Percentiles rank a stretch among this genome's conserved stretches.
Evolutionary conservation across 2,888 invertebrate genomes (phyloP).

Genomic region (Pristionchus arcanus): DNA sequence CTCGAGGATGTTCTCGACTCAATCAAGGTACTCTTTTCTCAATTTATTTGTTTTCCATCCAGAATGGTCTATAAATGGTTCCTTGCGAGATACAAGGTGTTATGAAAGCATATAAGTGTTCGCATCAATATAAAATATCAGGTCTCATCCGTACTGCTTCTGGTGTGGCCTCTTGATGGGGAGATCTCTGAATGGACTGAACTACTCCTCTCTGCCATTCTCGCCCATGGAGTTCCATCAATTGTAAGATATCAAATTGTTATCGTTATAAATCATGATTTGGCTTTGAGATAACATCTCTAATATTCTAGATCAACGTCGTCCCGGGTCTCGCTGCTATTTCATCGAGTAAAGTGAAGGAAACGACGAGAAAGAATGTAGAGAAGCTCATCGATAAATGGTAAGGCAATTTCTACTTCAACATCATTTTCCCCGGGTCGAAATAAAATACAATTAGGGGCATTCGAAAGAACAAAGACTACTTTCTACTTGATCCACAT

Average conservation of each 20-base stretch:
- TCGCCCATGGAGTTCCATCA: slow-evolving; percentile 82
- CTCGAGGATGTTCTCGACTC: slow-evolving; percentile 72
- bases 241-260: slow-evolving; percentile 58
- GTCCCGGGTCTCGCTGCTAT: slow-evolving; percentile 71
- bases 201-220: slow-evolving; percentile 68
- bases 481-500: neutral
- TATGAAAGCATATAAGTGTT: too few relatives aligned
- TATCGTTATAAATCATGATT: neutral
- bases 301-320: slow-evolving; percentile 61
- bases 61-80: too few relatives aligned
- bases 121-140: slow-evolving; percentile 62
- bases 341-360: slow-evolving; percentile 70
- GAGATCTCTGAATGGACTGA: slow-evolving; percentile 69
- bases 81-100: too few relatives aligned
- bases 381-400: slow-evolving; percentile 66
- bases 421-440: neutral
- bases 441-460: too few relatives aligned
- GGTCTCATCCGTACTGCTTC: slow-evolving; percentile 89
- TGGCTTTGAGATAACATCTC: neutral
- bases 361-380: slow-evolving; percentile 69
- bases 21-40: slow-evolving; percentile 60
- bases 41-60: neutral
- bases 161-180: slow-evolving; percentile 85
- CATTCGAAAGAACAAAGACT: too few relatives aligned
- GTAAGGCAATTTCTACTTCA: slow-evolving; percentile 51